Conservation (phyloP, 2,113 vertebrate species). For the Nestor notabilis region DNA sequence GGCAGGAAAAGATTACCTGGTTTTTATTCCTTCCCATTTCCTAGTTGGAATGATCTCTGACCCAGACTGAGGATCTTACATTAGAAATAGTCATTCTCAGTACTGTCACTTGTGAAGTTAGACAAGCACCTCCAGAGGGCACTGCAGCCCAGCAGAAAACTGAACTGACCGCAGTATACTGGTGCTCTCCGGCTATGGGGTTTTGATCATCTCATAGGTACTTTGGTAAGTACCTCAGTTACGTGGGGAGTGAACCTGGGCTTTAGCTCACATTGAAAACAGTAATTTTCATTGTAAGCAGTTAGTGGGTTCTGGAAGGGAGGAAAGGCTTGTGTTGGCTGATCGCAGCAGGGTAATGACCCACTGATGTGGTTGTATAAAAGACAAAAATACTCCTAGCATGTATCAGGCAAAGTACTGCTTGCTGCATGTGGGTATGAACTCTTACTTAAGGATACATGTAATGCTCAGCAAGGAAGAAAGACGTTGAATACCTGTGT, state of each 20-base stretch:
- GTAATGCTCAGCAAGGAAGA: background rate
- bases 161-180: accelerated
- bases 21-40: background rate
- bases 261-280: background rate
- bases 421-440: background rate
- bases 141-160: background rate
- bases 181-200: background rate
- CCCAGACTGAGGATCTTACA: accelerated
- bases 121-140: conserved; percentile 33
- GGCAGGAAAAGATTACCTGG: background rate
- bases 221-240: background rate
- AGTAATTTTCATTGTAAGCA: background rate
- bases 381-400: background rate
- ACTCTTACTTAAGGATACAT: background rate
- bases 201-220: background rate
- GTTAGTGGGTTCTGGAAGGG: background rate
- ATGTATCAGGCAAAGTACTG: background rate
- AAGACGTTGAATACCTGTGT: background rate
- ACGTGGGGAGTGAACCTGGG: background rate
- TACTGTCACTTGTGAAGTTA: background rate
- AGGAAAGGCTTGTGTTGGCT: background rate
- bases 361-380: background rate
- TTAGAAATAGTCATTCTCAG: accelerated
- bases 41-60: background rate
- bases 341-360: background rate